These are phyloP conservation scores for Oscheius sp. DNA, from an alignment of 2,888 invertebrate genomes.

Conservation along the genomic window DNA sequence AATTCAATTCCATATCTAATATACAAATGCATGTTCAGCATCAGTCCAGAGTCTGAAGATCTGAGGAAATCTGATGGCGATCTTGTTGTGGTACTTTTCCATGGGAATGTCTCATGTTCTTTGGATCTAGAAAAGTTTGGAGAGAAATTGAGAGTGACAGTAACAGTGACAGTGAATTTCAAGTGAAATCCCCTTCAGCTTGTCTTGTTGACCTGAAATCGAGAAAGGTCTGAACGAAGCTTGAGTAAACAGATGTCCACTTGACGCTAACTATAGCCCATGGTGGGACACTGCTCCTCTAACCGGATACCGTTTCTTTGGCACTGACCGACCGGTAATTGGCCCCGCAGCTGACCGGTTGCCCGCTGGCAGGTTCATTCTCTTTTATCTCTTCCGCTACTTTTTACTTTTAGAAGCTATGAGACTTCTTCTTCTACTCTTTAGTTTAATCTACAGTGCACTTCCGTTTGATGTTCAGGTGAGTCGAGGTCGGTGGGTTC, in stretches of 20 bases:
- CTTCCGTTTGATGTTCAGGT: background rate
- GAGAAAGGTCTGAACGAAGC: slow-evolving; percentile 10
- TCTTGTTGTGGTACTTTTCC: background rate
- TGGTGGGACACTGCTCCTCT: background rate
- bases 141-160: background rate
- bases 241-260: slow-evolving; percentile 30
- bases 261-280: slow-evolving; percentile 31
- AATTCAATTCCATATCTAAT: too few relatives aligned
- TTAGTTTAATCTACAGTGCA: background rate
- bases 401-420: background rate
- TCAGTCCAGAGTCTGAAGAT: background rate
- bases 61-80: too few relatives aligned
- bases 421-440: background rate
- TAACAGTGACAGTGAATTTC: background rate
- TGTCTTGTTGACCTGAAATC: slow-evolving; percentile 29
- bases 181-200: background rate
- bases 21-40: background rate
- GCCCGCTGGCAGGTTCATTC: background rate
- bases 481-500: background rate
- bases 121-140: background rate
- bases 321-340: background rate
- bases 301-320: slow-evolving; percentile 3
- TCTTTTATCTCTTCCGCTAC: slow-evolving; percentile 9
- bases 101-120: background rate
- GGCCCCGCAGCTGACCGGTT: slow-evolving; percentile 3